A percentile compares a stretch with the other conserved stretches of the same genome.
phyloP scores from a whole-genome alignment of 2,888 invertebrate genomes.

The Bombyx huttoni region DNA sequence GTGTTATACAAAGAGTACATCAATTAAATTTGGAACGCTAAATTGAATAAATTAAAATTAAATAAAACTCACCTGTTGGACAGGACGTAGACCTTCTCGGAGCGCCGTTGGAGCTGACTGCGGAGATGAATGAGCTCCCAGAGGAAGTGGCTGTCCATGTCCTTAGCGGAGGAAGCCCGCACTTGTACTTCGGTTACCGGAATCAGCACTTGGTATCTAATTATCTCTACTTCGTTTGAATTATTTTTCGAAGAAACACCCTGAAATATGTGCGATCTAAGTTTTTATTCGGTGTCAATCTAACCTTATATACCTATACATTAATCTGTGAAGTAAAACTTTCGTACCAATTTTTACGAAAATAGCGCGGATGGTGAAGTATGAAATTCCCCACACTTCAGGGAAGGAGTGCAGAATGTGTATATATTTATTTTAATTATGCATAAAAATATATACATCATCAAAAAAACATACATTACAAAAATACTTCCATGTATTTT shows the following conservation, averaged over 20 bases:
- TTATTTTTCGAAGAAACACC: slow-evolving; percentile 90
- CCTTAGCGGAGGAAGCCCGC: slow-evolving; percentile 92
- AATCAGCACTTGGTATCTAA: slow-evolving; percentile 95
- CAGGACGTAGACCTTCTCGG: slow-evolving; percentile 96
- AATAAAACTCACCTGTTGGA: slow-evolving; percentile 84
- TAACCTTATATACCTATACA: no score
- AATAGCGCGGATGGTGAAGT: no score
- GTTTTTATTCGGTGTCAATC: background rate
- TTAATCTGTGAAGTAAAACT: no score
- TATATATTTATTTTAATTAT: no score
- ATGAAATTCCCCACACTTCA: no score
- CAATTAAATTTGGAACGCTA: no score
- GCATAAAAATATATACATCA: no score
- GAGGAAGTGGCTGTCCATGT: slow-evolving; percentile 95
- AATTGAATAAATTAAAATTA: slow-evolving; percentile 1
- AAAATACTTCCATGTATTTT: no score
- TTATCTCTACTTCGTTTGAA: slow-evolving; percentile 94
- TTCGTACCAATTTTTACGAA: no score
- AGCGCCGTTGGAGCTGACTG: slow-evolving; percentile 92
- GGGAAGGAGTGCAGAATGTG: no score
- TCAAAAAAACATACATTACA: no score
- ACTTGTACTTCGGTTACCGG: slow-evolving; percentile 98
- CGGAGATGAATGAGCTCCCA: slow-evolving; percentile 97
- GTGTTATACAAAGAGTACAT: no score
- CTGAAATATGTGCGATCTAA: slow-evolving; percentile 45